Percentiles rank a stretch among this genome's conserved stretches.
These are phyloP conservation scores for Vireo griseus DNA, from an alignment of 2,797 vertebrate species.

Conservation along the genomic window DNA sequence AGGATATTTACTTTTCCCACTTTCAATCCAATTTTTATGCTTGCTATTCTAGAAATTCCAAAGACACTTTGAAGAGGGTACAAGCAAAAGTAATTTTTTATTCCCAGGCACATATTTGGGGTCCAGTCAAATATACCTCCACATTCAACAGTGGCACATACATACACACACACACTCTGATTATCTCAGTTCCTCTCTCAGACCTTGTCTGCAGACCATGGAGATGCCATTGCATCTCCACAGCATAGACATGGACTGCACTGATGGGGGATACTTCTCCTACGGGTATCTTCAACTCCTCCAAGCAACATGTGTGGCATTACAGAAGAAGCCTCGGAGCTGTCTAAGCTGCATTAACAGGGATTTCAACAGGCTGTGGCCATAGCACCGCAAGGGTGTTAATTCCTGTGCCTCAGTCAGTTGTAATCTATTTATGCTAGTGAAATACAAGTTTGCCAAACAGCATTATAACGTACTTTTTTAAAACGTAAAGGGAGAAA, in stretches of 20 bases:
- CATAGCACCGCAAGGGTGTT: background rate
- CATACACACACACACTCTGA: background rate
- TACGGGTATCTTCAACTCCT: background rate
- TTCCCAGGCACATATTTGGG: background rate
- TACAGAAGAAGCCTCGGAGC: background rate
- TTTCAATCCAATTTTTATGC: background rate
- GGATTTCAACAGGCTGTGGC: background rate
- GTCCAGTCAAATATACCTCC: background rate
- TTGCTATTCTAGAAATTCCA: background rate
- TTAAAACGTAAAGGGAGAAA: background rate
- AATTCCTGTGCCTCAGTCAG: background rate
- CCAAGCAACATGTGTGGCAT: background rate
- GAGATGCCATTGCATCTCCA: background rate
- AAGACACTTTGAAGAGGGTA: background rate
- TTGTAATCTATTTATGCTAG: background rate
- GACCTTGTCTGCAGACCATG: background rate
- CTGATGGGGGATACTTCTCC: background rate
- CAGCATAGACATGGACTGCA: rapidly evolving
- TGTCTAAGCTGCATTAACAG: background rate
- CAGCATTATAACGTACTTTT: background rate
- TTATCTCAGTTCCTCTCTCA: background rate
- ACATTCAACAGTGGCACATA: background rate
- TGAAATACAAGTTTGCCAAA: background rate
- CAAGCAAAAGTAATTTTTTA: background rate
- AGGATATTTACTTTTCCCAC: background rate